Conservation (phyloP, 2,113 vertebrate species). For the Rhea pennata region DNA sequence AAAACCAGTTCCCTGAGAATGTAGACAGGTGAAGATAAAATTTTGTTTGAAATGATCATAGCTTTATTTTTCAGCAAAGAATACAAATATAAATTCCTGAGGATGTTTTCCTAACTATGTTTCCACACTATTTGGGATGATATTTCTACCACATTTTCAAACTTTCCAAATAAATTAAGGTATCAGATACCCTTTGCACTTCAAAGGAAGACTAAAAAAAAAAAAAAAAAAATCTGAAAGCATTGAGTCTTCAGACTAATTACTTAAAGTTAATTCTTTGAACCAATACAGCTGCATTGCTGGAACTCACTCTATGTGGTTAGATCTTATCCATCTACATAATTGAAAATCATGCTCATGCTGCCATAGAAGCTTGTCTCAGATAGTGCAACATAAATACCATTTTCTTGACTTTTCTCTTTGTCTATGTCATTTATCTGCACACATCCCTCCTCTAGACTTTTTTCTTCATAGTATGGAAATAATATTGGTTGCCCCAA, state of each 20-base stretch:
- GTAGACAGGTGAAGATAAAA: background rate
- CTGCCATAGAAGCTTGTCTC: background rate
- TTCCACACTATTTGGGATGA: accelerated
- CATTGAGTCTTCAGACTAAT: background rate
- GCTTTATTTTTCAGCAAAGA: accelerated
- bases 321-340: background rate
- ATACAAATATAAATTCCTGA: background rate
- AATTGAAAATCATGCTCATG: background rate
- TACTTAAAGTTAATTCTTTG: background rate
- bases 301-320: background rate
- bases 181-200: background rate
- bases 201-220: background rate
- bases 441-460: background rate
- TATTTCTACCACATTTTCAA: background rate
- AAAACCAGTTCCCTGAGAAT: background rate
- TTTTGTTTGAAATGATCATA: background rate
- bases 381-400: background rate
- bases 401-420: background rate
- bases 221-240: background rate
- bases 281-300: background rate
- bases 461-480: background rate
- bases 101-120: background rate
- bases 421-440: background rate
- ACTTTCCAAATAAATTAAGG: background rate
- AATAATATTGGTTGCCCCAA: background rate